Evolutionary conservation across 2,797 vertebrate species (phyloP).

Genomic region (Cyclopterus lumpus): DNA sequence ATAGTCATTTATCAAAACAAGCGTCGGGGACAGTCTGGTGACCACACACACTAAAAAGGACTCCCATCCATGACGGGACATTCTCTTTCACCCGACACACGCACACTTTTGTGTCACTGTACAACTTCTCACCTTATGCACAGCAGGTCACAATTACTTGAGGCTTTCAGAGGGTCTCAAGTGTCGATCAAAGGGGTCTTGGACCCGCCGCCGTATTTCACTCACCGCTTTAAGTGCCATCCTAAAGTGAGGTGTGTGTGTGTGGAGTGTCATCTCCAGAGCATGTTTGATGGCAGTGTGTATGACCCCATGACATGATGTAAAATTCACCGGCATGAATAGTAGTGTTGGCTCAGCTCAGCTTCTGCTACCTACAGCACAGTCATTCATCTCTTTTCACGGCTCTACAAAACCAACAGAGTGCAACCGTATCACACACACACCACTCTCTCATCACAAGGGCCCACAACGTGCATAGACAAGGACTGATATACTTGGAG

Average conservation of each 20-base stretch:
- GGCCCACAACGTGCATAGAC: not conserved
- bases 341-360: slow-evolving; percentile 29
- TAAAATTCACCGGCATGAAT: slow-evolving; percentile 41
- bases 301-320: slow-evolving; percentile 23
- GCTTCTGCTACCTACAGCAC: slow-evolving; percentile 20
- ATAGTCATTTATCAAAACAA: not conserved
- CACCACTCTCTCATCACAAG: not conserved
- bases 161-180: not conserved
- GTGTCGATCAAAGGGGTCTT: not conserved
- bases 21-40: slow-evolving; percentile 29
- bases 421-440: slow-evolving; percentile 10
- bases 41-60: slow-evolving; percentile 51
- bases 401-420: slow-evolving; percentile 18
- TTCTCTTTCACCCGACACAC: not conserved
- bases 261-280: slow-evolving; percentile 13
- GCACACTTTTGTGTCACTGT: not conserved
- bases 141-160: not conserved
- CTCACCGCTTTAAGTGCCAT: slow-evolving; percentile 22
- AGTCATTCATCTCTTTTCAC: slow-evolving; percentile 33
- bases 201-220: not conserved
- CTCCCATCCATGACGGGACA: slow-evolving; percentile 26
- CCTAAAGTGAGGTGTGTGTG: slow-evolving; percentile 33
- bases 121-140: not conserved
- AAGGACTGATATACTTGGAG: not conserved
- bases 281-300: slow-evolving; percentile 41